Percentiles rank a stretch among this genome's conserved stretches.
phyloP scores from a whole-genome alignment of 2,113 vertebrate species.

The Sigmodon hispidus region DNA sequence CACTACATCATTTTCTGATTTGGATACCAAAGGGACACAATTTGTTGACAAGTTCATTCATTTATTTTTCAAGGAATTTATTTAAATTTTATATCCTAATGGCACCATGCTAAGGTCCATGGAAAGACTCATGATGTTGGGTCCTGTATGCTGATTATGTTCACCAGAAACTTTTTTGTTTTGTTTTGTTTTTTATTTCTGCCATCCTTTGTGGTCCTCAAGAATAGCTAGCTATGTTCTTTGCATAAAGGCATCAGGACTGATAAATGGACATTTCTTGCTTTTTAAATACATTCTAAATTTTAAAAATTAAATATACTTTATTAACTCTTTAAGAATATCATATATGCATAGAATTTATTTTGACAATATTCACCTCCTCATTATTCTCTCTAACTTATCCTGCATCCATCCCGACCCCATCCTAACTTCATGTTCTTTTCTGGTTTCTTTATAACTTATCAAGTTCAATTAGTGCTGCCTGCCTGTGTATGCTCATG shows the following conservation, averaged over 20 bases:
- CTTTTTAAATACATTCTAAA: neutral
- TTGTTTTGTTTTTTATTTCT: neutral
- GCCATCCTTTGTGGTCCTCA: fast-evolving
- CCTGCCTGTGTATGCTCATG: neutral
- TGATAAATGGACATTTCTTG: neutral
- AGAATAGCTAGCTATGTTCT: fast-evolving
- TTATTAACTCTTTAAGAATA: neutral
- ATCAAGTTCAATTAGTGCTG: neutral
- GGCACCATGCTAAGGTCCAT: neutral
- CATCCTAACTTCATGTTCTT: too few species aligned
- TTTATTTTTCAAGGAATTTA: neutral
- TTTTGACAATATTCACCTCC: neutral
- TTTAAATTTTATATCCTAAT: neutral
- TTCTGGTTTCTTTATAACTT: too few species aligned
- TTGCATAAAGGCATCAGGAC: neutral
- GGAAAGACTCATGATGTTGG: fast-evolving
- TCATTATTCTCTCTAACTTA: neutral
- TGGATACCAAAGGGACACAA: neutral
- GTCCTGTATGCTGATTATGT: neutral
- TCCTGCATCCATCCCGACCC: too few species aligned
- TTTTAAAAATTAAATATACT: neutral
- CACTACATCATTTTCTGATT: neutral
- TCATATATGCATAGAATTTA: too few species aligned
- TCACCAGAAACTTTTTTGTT: neutral
- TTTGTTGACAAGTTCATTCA: neutral